Conservation (phyloP, 2,797 vertebrate species). For the Helarctos malayanus region DNA sequence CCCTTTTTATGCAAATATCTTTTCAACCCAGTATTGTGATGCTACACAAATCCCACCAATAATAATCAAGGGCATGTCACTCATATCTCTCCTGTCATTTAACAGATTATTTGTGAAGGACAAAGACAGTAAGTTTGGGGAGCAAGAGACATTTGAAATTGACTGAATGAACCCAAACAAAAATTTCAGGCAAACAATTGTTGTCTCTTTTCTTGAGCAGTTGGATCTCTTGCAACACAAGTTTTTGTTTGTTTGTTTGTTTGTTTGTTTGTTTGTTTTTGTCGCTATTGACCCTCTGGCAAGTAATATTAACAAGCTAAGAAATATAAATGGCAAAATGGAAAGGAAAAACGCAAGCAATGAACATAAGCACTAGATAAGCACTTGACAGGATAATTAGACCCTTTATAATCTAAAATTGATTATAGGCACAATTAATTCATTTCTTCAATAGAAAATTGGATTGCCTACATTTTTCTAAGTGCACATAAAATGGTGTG, state of each 20-base stretch:
- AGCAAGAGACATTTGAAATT: neutral
- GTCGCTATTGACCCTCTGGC: neutral
- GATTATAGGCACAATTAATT: neutral
- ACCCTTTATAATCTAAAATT: neutral
- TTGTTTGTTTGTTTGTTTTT: too few species aligned
- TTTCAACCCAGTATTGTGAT: neutral
- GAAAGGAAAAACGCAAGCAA: neutral
- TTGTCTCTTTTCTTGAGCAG: neutral
- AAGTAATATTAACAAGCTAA: neutral
- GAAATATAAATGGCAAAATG: neutral
- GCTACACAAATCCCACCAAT: neutral
- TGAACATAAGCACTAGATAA: neutral
- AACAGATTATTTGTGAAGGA: neutral
- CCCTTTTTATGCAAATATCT: neutral
- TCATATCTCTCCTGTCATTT: neutral
- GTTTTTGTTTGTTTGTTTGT: neutral
- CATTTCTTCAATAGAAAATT: neutral
- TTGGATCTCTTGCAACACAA: neutral
- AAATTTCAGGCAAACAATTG: neutral
- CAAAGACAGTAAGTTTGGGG: neutral
- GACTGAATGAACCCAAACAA: neutral
- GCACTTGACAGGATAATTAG: neutral
- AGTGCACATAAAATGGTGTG: neutral
- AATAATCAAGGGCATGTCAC: neutral
- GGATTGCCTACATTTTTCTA: neutral